Evolutionary conservation across 2,797 vertebrate genomes (phyloP).

Genomic region (Todus mexicanus): DNA sequence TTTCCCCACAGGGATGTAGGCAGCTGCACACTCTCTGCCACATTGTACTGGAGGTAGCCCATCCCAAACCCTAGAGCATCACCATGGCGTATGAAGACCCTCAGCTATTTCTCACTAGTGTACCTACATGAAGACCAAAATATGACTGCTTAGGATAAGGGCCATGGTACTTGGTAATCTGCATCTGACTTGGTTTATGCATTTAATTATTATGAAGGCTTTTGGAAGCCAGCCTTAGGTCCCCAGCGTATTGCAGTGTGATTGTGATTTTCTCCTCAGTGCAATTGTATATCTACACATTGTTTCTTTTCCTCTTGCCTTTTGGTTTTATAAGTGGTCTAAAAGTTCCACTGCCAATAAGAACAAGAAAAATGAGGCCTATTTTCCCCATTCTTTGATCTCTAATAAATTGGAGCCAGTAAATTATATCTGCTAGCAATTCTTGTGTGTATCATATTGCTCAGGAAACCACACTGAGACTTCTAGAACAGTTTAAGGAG

Average conservation of each 20-base stretch:
- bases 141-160: neutral
- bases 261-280: neutral
- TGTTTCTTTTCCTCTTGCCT: neutral
- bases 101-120: neutral
- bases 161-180: neutral
- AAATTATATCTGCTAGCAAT: slow-evolving; percentile 20
- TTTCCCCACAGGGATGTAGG: neutral
- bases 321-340: neutral
- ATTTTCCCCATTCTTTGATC: slow-evolving; percentile 15
- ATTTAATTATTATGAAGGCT: neutral
- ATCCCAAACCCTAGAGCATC: neutral
- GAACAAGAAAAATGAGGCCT: neutral
- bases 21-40: neutral
- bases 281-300: neutral
- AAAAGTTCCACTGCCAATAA: neutral
- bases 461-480: slow-evolving; percentile 6
- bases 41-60: neutral
- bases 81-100: neutral
- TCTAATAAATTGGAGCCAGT: slow-evolving; percentile 23
- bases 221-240: neutral
- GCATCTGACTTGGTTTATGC: neutral
- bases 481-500: neutral
- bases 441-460: slow-evolving; percentile 18
- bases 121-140: neutral
- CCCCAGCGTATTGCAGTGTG: neutral